These are phyloP conservation scores for Caenorhabditis sp. DNA, from an alignment of 2,888 invertebrate species.

Conservation along the genomic window DNA sequence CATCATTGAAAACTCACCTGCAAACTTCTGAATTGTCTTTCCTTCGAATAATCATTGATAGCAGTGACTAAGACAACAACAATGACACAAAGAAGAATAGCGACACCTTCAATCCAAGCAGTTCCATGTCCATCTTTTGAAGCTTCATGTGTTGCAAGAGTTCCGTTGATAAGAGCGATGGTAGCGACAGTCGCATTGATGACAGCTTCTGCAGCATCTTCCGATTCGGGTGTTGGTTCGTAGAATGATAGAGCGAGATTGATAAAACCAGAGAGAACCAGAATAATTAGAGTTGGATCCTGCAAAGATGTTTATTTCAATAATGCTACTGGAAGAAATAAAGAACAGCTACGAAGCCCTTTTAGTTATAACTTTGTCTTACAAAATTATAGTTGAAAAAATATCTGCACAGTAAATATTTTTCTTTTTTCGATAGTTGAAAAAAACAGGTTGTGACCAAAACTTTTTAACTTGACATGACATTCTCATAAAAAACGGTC, in stretches of 20 bases:
- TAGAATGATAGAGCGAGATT: constrained; percentile 69
- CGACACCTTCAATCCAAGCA: constrained; percentile 75
- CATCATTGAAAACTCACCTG: constrained; percentile 24
- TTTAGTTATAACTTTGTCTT: not conserved
- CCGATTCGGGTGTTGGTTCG: constrained; percentile 56
- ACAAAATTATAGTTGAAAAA: no score
- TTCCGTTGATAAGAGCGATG: constrained; percentile 7
- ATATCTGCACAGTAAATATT: no score
- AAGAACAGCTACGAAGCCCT: no score
- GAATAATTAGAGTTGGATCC: constrained; percentile 70
- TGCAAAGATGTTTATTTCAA: constrained; percentile 28
- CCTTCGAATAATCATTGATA: constrained; percentile 75
- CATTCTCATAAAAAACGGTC: no score
- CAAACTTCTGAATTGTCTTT: constrained; percentile 74
- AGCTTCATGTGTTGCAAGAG: constrained; percentile 23
- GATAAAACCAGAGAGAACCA: constrained; percentile 66
- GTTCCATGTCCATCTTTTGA: constrained; percentile 72
- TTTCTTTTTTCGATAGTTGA: no score
- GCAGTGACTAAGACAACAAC: constrained; percentile 76
- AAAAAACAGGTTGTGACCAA: not conserved
- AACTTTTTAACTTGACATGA: no score
- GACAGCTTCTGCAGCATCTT: constrained; percentile 16
- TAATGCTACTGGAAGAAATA: no score
- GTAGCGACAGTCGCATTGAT: constrained; percentile 22
- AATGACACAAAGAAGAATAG: constrained; percentile 74